Evolutionary conservation across 2,797 vertebrate species (phyloP).

Genomic region (Gouania willdenowi): DNA sequence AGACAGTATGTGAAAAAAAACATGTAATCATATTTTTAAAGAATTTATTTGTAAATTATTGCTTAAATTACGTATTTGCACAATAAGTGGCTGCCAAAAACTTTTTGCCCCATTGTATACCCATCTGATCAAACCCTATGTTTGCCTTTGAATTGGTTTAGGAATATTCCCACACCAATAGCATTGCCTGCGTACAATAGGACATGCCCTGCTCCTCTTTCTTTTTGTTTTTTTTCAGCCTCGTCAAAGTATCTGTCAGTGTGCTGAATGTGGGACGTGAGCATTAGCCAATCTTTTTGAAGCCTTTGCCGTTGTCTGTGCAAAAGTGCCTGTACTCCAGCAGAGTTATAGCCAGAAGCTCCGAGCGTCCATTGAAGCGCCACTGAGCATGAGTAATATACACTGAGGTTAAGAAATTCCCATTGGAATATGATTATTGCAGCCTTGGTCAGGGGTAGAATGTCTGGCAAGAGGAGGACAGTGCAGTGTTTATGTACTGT

Average conservation of each 20-base stretch:
- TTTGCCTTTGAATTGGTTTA: constrained; percentile 20
- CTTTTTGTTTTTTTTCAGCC: neutral
- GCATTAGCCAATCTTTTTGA: constrained; percentile 61
- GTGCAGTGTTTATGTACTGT: constrained; percentile 3
- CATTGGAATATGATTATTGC: constrained; percentile 18
- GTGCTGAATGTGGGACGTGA: constrained; percentile 44
- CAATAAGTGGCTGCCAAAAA: constrained; percentile 18
- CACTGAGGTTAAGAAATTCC: constrained; percentile 34
- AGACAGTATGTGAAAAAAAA: too few relatives aligned
- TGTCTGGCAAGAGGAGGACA: constrained; percentile 12
- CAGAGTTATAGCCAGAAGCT: constrained; percentile 29
- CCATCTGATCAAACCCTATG: constrained; percentile 41
- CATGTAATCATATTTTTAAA: too few relatives aligned
- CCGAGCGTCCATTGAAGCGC: constrained; percentile 20
- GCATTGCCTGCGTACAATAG: constrained; percentile 13
- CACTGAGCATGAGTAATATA: constrained; percentile 50
- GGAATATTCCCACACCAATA: constrained; percentile 28
- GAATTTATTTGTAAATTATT: too few relatives aligned
- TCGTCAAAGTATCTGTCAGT: constrained; percentile 42
- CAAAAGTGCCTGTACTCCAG: constrained; percentile 34
- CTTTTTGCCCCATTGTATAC: constrained; percentile 21
- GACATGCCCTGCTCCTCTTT: constrained; percentile 8
- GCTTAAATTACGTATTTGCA: constrained; percentile 28
- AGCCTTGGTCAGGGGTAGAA: constrained; percentile 16
- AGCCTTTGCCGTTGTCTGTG: constrained; percentile 46